Conservation (phyloP, 2,113 vertebrate genomes). For the Microcebus griseorufus region DNA sequence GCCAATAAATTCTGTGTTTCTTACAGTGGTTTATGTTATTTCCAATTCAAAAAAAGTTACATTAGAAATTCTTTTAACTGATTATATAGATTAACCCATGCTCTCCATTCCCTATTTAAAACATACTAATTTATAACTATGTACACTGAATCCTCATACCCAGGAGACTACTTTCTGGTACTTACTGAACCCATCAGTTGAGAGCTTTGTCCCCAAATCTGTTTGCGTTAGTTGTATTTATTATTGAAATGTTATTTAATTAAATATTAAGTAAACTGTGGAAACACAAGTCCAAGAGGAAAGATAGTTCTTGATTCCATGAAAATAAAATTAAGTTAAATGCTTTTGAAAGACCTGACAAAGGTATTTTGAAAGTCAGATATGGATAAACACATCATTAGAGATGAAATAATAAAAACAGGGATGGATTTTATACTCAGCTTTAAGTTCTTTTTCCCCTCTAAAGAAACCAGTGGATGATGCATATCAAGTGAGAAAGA, state of each 20-base stretch:
- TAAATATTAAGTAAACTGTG: constrained; percentile 25
- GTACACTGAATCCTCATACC: neutral
- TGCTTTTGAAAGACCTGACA: constrained; percentile 21
- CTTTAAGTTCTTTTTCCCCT: neutral
- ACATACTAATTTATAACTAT: neutral
- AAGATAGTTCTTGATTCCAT: neutral
- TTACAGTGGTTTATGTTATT: constrained; percentile 25
- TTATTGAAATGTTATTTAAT: constrained; percentile 33
- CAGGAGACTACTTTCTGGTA: neutral
- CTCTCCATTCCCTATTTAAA: neutral
- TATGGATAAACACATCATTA: neutral
- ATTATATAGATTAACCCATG: neutral
- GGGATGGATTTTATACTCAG: neutral
- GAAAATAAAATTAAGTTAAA: constrained; percentile 46
- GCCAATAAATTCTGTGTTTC: neutral
- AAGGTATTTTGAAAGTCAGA: constrained; percentile 33
- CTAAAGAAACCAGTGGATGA: constrained; percentile 6
- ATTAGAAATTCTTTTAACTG: constrained; percentile 23
- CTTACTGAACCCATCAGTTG: neutral
- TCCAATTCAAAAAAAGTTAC: neutral
- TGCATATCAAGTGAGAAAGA: neutral
- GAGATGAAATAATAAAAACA: constrained; percentile 34
- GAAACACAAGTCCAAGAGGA: constrained; percentile 25
- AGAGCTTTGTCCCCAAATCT: neutral
- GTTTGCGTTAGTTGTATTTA: constrained; percentile 37